Base-by-base conservation (phyloP, 2,888 invertebrate species). In the Epinotia demarniana region DNA sequence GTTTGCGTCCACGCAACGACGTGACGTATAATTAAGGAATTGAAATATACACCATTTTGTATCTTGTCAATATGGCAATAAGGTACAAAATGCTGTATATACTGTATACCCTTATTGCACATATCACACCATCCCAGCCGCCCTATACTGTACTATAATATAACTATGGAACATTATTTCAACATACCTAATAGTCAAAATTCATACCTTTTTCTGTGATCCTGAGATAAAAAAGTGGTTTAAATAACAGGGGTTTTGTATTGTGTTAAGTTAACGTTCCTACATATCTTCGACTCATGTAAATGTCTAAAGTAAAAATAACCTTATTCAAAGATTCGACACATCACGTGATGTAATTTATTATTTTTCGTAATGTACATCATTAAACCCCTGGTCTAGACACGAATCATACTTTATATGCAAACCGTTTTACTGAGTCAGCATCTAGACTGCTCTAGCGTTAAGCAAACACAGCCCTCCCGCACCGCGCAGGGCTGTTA, bases 181-280 rank as follows among this genome's bases (percentile, higher is more conserved):
- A 69, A 63, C 46, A 18, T 58, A 39, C 39, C 23, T 27, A 33
- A 19, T 70, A 53, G 64, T 71, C 64, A 23, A 43, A 57, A 69
- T 33, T 58, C 49, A 64, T 49, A 16, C 8, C 63, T 39, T 74
- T 77, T 57, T 77, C 77, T 80, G 80, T 80, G 78, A 81, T 79
- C 75, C 76, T 58, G 39, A 70, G n/a, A 49, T 64, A 43, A 58
- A 70, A 18, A 23, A 16, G 23, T 70, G 49, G 19, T 33, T 69
- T 13, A 63, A 19, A 58, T 63, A 19, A 46, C 18, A 18, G 57
- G 63, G 63, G 58, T 57, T 58, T 33, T 16, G 11, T 19, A 6
- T 12, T 55, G 43, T 16, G 27, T 71, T 62, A 55, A 55, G 5
- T 62, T 53, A 39, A 63, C 16, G n/a, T 71, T 53, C 6, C 58